Evolutionary conservation across 2,113 vertebrate genomes (phyloP), one percentile per base, ranked within the genome.

Genomic region (Takifugu bimaculatus): DNA sequence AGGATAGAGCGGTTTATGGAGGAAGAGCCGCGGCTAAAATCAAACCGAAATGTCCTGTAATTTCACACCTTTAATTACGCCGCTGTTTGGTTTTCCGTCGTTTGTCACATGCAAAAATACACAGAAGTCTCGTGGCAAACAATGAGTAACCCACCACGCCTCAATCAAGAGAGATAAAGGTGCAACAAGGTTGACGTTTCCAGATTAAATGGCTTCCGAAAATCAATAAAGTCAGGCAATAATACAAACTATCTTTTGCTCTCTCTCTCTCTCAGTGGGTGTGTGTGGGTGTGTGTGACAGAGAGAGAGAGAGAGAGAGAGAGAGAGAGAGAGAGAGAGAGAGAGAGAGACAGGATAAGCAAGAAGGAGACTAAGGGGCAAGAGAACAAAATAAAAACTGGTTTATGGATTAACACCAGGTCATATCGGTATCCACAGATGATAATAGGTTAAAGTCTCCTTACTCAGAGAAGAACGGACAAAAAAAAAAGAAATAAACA

Each of bases 171-270:
- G 43, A 50, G 35, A 60, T 32, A 67, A 26, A n/a, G 56, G 54
- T 63, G 60, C 63, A 66, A 72, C 63, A 70, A 53, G 49, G 57
- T 78, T 84, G 82, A 82, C 82, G 76, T 32, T 50, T 28, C 26
- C 15, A 47, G 32, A 60, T 25, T 57, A 50, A 79, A 62, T 67
- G 4, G 1, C 32, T 68, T 4, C 5, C 26, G 28, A 65, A 75
- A 52, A 58, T 28, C 54, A 55, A 29, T 60, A 64, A 2, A 6
- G 5, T 26, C 13, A 26, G 12, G 13, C 7, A 53, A 51, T 28
- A 20, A 42, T 27, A 52, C 32, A 55, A 53, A 11, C 48, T 44
- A 27, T 4, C 7, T 39, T 39, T 39, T 39, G 35, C 29, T 39
- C 35, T 39, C 35, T 39, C 35, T 39, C 35, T 39, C 35, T 10